A percentile compares a stretch with the other conserved stretches of the same genome.
These are phyloP conservation scores for Cinclus mexicanus DNA, from an alignment of 2,113 vertebrate species.

Conservation along the genomic window DNA sequence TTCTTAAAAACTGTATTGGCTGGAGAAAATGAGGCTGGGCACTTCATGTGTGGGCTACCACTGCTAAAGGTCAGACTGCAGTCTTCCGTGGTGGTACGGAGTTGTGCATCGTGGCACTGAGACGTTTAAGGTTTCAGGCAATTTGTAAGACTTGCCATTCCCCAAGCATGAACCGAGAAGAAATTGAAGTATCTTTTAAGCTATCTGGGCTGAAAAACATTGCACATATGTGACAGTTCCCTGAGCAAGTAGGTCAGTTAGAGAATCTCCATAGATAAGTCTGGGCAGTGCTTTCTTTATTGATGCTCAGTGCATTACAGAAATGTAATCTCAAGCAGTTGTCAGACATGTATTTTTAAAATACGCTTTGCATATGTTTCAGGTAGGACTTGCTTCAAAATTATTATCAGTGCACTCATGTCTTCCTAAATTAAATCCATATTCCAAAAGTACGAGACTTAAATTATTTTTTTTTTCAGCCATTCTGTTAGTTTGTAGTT, in stretches of 20 bases:
- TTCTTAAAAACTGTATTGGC: background rate
- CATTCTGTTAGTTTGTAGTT: background rate
- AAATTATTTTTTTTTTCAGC: background rate
- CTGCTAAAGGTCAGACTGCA: accelerated
- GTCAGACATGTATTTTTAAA: background rate
- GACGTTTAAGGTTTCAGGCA: background rate
- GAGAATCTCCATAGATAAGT: background rate
- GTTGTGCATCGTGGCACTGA: background rate
- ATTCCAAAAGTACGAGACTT: background rate
- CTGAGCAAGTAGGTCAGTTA: background rate
- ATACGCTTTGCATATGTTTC: background rate
- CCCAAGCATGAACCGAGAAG: background rate
- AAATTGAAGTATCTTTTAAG: background rate
- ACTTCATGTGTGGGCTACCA: accelerated
- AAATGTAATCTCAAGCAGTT: background rate
- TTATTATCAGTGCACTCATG: background rate
- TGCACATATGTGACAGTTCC: background rate
- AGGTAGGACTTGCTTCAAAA: background rate
- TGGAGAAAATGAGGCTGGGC: background rate
- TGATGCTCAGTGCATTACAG: background rate
- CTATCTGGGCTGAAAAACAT: background rate
- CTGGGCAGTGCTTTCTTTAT: background rate
- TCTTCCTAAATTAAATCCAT: background rate
- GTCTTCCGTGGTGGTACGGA: background rate
- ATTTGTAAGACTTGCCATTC: background rate